Percentiles rank a stretch among this genome's conserved stretches.
These are phyloP conservation scores for Uloborus diversus DNA, from an alignment of 1,140 invertebrate species.

Conservation along the genomic window DNA sequence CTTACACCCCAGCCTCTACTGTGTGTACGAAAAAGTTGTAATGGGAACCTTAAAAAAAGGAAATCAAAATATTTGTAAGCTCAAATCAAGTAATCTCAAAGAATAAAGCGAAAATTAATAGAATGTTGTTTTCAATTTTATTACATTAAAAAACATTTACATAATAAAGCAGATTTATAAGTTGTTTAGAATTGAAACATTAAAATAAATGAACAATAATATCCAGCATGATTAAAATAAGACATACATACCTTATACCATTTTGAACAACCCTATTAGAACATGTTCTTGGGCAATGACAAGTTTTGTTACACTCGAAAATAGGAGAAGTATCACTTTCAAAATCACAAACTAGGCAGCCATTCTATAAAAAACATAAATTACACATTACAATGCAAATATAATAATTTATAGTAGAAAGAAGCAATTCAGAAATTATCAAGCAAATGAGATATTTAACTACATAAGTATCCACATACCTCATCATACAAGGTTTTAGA, in stretches of 20 bases:
- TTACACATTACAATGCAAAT: not conserved
- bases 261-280: slow-evolving; percentile 86
- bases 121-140: too few relatives aligned
- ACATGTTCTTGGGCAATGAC: slow-evolving; percentile 82
- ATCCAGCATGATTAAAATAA: not conserved
- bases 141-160: too few relatives aligned
- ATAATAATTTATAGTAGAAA: not conserved
- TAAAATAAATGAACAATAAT: not conserved
- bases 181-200: not conserved
- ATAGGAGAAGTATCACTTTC: slow-evolving; percentile 72
- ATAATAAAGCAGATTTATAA: too few relatives aligned
- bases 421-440: not conserved
- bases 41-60: slow-evolving; percentile 67
- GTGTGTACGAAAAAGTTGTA: slow-evolving; percentile 79
- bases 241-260: slow-evolving; percentile 71
- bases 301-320: slow-evolving; percentile 87
- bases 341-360: slow-evolving; percentile 82
- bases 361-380: slow-evolving; percentile 67
- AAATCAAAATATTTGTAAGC: not conserved
- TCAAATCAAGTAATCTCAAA: too few relatives aligned
- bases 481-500: slow-evolving; percentile 48
- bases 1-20: slow-evolving; percentile 88
- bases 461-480: not conserved
- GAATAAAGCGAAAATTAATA: too few relatives aligned
- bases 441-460: not conserved